phyloP scores from a whole-genome alignment of 2,888 invertebrate genomes.

The Mylabris sibirica region DNA sequence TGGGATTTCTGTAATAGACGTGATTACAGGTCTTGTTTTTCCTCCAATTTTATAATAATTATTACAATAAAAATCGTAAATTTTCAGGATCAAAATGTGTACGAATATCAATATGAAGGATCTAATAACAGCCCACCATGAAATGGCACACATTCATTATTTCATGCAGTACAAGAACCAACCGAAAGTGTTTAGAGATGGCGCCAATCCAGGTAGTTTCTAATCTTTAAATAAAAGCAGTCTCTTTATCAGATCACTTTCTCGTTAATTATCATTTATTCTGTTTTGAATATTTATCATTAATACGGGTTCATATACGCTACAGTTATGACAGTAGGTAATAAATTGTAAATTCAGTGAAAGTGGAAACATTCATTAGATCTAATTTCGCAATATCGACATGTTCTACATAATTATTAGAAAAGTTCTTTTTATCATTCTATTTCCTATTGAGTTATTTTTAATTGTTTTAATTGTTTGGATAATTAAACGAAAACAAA shows the following conservation, averaged over 20 bases:
- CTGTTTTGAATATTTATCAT: constrained; percentile 9
- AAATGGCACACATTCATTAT: constrained; percentile 91
- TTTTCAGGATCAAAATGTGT: constrained; percentile 85
- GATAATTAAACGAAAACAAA: neutral
- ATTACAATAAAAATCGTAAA: neutral
- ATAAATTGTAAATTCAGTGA: constrained; percentile 26
- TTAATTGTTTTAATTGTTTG: neutral
- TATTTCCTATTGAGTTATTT: constrained; percentile 9
- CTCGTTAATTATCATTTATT: neutral
- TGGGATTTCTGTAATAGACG: constrained; percentile 93
- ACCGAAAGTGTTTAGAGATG: constrained; percentile 87
- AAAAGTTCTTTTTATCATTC: constrained; percentile 22
- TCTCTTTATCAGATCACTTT: neutral
- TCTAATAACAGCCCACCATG: constrained; percentile 87
- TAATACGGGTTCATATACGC: constrained; percentile 22
- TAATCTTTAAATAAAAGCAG: neutral
- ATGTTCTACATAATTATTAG: constrained; percentile 26
- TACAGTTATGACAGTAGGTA: neutral
- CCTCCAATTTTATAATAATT: neutral
- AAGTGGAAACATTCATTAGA: constrained; percentile 22
- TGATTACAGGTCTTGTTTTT: constrained; percentile 80
- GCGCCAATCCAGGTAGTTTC: constrained; percentile 85
- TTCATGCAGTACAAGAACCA: constrained; percentile 83
- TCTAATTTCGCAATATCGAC: constrained; percentile 20
- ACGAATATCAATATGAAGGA: constrained; percentile 86